Evolutionary conservation across 2,113 vertebrate species (phyloP).

Genomic region (Callorhinus ursinus): DNA sequence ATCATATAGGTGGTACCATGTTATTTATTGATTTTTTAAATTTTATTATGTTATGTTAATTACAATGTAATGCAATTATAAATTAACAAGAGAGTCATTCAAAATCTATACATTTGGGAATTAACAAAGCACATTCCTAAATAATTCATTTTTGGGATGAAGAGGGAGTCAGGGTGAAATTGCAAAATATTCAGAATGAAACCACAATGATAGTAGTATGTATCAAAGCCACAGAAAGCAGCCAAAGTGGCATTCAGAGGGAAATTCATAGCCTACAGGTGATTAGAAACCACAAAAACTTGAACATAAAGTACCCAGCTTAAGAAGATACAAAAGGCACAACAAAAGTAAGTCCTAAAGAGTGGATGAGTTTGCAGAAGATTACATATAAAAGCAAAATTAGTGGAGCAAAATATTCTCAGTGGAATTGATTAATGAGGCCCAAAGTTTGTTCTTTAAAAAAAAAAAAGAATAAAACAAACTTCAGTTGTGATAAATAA

Average conservation of each 20-base stretch:
- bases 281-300: slow-evolving; percentile 5
- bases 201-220: neutral
- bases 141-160: neutral
- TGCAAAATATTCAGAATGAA: slow-evolving; percentile 26
- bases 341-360: neutral
- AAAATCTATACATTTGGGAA: slow-evolving; percentile 14
- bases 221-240: neutral
- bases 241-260: neutral
- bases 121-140: neutral
- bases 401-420: neutral
- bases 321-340: neutral
- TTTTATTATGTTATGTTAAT: neutral
- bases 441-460: neutral
- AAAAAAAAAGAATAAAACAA: neutral
- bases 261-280: neutral
- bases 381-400: slow-evolving; percentile 36
- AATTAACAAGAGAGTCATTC: neutral
- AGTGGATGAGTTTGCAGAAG: neutral
- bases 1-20: neutral
- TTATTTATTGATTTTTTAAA: neutral
- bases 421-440: slow-evolving; percentile 2
- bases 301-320: slow-evolving; percentile 3
- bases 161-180: neutral
- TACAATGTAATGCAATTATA: neutral
- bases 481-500: neutral